These are phyloP conservation scores for Trissolcus brochymenae DNA, from an alignment of 2,888 invertebrate genomes.

Conservation along the genomic window DNA sequence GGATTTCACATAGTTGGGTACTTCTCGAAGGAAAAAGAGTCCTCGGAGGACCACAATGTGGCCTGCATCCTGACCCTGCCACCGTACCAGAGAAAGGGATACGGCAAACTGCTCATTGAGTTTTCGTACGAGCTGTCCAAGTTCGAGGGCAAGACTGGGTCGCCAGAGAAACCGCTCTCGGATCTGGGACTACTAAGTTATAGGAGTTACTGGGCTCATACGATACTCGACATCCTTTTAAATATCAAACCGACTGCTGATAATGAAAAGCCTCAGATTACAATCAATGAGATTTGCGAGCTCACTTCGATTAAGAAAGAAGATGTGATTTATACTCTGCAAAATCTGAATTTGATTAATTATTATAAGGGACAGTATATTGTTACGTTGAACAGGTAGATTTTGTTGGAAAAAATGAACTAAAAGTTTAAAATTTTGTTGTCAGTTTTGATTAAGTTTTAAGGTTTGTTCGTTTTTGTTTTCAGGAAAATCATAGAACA, in stretches of 20 bases:
- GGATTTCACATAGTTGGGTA: constrained; percentile 99
- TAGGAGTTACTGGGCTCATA: constrained; percentile 99
- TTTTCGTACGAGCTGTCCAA: constrained; percentile 99
- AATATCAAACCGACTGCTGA: constrained; percentile 91
- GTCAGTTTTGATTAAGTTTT: not conserved
- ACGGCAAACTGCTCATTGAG: constrained; percentile 98
- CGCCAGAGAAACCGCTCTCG: constrained; percentile 98
- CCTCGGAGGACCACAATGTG: constrained; percentile 99
- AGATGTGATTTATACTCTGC: constrained; percentile 98
- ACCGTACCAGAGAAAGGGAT: constrained; percentile 98
- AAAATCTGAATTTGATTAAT: constrained; percentile 97
- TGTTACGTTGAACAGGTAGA: constrained; percentile 89
- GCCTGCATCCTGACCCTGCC: constrained; percentile 99
- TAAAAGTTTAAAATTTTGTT: not conserved
- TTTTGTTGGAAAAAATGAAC: constrained; percentile 11
- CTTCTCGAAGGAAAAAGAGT: constrained; percentile 99
- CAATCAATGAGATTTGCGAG: constrained; percentile 98
- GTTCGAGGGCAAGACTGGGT: constrained; percentile 97
- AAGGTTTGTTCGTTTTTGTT: constrained; percentile 25
- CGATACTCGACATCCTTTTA: constrained; percentile 94
- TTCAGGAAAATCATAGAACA: constrained; percentile 87
- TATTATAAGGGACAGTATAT: constrained; percentile 99
- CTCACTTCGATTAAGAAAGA: constrained; percentile 99
- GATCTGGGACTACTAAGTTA: constrained; percentile 97
- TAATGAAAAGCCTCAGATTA: constrained; percentile 95